Evolutionary conservation across 2,888 invertebrate species (phyloP).

Genomic region (Zelleria hepariella): DNA sequence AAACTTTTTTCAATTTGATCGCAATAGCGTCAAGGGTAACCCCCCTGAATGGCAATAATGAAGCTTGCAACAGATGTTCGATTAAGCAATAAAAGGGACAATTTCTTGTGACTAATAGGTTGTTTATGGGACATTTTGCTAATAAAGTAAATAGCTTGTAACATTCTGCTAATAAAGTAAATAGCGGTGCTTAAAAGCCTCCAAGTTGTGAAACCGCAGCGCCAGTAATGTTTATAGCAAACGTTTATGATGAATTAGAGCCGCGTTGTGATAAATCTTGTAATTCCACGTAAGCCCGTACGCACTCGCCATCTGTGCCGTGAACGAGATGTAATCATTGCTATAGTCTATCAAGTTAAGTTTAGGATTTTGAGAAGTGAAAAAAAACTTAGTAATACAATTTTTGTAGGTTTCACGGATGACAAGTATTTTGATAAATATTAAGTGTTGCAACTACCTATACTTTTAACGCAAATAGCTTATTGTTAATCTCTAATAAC

Average conservation of each 20-base stretch:
- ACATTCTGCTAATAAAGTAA: neutral
- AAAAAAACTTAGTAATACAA: too few species aligned
- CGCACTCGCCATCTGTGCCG: neutral
- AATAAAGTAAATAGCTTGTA: neutral
- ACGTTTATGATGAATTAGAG: slow-evolving; percentile 4
- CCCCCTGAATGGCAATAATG: neutral
- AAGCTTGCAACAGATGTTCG: neutral
- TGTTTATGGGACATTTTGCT: neutral
- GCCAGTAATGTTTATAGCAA: neutral
- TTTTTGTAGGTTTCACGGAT: too few species aligned
- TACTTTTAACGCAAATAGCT: too few species aligned
- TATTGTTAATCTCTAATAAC: too few species aligned
- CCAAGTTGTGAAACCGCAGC: neutral
- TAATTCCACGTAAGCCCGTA: neutral
- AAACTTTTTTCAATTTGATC: too few species aligned
- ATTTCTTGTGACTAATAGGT: neutral
- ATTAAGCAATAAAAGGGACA: neutral
- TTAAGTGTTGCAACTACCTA: too few species aligned
- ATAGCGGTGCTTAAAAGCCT: neutral
- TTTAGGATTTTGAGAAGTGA: too few species aligned
- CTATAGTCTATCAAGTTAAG: neutral
- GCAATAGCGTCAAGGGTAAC: too few species aligned
- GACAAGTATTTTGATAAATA: too few species aligned
- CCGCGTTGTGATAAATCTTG: neutral
- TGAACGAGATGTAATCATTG: neutral